phyloP scores from a whole-genome alignment of 2,888 invertebrate species.

The Melinaea marsaeus region DNA sequence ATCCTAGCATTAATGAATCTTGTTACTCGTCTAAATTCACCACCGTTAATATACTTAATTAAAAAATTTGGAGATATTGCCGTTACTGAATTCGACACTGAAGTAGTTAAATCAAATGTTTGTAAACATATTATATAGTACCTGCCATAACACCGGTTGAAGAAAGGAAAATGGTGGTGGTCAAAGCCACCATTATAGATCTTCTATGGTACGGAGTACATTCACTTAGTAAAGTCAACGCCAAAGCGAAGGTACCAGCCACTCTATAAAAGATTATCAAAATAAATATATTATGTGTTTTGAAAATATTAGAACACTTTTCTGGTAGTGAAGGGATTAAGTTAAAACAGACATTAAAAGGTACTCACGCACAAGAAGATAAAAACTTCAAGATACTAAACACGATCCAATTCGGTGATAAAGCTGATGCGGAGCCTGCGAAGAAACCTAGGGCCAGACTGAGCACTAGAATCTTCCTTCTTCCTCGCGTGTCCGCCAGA shows the following conservation, averaged over 20 bases:
- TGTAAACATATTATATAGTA: slow-evolving; percentile 28
- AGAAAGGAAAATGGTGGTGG: slow-evolving; percentile 48
- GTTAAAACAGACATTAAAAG: background rate
- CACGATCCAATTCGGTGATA: slow-evolving; percentile 79
- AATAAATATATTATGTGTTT: too few relatives aligned
- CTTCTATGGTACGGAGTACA: slow-evolving; percentile 49
- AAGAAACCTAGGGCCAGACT: slow-evolving; percentile 67
- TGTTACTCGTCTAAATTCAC: too few relatives aligned
- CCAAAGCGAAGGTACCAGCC: slow-evolving; percentile 54
- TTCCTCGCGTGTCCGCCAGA: slow-evolving; percentile 59
- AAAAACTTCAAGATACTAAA: slow-evolving; percentile 78
- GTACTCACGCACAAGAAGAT: slow-evolving; percentile 79
- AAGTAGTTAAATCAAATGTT: too few relatives aligned
- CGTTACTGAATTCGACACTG: too few relatives aligned
- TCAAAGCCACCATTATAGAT: slow-evolving; percentile 46
- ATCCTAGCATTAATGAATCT: too few relatives aligned
- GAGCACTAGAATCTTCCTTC: slow-evolving; percentile 49
- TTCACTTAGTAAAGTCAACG: slow-evolving; percentile 58
- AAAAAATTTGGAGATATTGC: too few relatives aligned
- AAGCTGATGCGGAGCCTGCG: slow-evolving; percentile 72
- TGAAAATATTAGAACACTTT: too few relatives aligned
- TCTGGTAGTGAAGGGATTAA: too few relatives aligned
- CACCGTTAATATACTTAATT: too few relatives aligned
- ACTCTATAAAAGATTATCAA: slow-evolving; percentile 43
- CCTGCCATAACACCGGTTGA: slow-evolving; percentile 59